Conservation (phyloP, 1,140 invertebrate species). For the Whitmania pigra region DNA sequence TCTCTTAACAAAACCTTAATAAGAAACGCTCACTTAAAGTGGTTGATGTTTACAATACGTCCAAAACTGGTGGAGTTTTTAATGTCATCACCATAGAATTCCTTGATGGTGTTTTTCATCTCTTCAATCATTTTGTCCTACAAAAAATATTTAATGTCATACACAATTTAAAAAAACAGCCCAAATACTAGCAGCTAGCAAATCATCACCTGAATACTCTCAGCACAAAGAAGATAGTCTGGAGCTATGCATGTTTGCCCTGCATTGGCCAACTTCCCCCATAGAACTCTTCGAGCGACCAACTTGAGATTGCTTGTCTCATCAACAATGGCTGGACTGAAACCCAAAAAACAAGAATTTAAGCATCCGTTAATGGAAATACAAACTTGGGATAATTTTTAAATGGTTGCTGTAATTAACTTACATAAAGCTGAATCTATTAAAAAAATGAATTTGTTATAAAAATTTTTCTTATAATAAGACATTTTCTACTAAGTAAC, state of each 20-base stretch:
- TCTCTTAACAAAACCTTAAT: not conserved
- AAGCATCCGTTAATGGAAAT: too few relatives aligned
- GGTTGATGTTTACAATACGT: conserved; percentile 69
- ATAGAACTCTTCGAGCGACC: conserved; percentile 59
- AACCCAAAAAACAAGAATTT: not conserved
- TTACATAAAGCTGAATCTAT: too few relatives aligned
- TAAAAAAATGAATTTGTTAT: too few relatives aligned
- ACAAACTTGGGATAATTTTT: too few relatives aligned
- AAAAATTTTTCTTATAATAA: too few relatives aligned
- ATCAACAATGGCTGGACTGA: conserved; percentile 42
- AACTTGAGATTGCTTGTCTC: conserved; percentile 37
- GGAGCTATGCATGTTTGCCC: conserved; percentile 97
- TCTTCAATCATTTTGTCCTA: conserved; percentile 47
- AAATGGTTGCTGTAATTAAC: too few relatives aligned
- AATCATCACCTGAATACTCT: conserved; percentile 40
- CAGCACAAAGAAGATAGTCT: conserved; percentile 85
- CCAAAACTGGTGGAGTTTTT: conserved; percentile 67
- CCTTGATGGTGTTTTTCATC: conserved; percentile 50
- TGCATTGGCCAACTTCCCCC: conserved; percentile 85
- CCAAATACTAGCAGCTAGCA: not conserved
- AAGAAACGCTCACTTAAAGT: conserved; percentile 49
- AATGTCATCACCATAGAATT: conserved; percentile 70
- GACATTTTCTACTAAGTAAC: too few relatives aligned
- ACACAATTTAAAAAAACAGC: too few relatives aligned
- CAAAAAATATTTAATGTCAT: not conserved